Evolutionary conservation across 2,888 invertebrate species (phyloP), one percentile per base, ranked within the genome.

Genomic region (Chrysolina haemoptera): DNA sequence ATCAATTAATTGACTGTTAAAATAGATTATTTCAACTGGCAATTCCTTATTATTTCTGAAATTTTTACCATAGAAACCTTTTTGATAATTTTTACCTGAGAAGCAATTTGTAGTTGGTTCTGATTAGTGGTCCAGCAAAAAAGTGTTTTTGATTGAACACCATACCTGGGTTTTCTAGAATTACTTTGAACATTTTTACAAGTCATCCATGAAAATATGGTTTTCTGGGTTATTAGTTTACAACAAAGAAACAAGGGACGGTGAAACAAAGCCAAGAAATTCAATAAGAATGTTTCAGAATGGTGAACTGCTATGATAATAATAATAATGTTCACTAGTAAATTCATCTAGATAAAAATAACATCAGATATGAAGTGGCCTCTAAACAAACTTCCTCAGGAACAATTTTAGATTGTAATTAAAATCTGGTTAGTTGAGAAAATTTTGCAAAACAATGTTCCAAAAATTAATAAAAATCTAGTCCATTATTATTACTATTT

Each of bases 131-230:
- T 35, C 27, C n/a, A 59, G n/a, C 22, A 59, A 59, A 59, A 35
- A 59, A 59, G 27, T 59, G 27, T 59, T 27, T 59, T 27, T 59
- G 59, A 59, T 59, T 59, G 14, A 35, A 59, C 9, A n/a, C 59
- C 22, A 59, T 27, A 59, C 59, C 59, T 59, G 59, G 35, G 22
- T 59, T 59, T 59, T 59, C 11, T 35, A 3, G 14, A 59, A 59
- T 27, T 59, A n/a, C 35, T 27, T 14, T 22, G 27, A 12, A 35
- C 18, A 73, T 69, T 69, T 70, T 11, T 62, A 73, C 70, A 70
- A 73, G 73, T 73, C 73, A 73, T 69, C 40, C 12, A 27, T 59
- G 43, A 69, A 59, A 59, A 59, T 22, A 59, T 35, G 9, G 14
- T 27, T 14, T 27, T 14, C 27, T 27, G 27, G 22, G 27, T 59